These are phyloP conservation scores for Calephelis perditalis DNA, from an alignment of 2,888 invertebrate genomes.

Conservation along the genomic window DNA sequence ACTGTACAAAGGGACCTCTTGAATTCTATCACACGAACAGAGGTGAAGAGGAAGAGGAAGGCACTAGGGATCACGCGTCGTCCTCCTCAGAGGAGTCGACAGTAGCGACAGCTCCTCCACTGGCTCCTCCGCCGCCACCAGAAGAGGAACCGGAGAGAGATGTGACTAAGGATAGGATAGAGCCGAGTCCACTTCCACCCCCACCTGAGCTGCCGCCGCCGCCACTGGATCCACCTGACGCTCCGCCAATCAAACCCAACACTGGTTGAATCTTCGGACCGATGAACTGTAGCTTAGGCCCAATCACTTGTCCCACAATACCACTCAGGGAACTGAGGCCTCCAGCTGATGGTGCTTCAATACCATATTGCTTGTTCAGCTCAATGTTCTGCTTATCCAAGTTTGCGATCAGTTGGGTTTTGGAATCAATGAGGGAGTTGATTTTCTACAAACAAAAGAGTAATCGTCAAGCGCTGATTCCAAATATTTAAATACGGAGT, in stretches of 20 bases:
- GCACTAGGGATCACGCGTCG: conserved; percentile 47
- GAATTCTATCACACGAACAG: conserved; percentile 8
- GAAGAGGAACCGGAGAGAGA: conserved; percentile 69
- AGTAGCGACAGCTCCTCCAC: conserved; percentile 61
- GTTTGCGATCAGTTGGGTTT: conserved; percentile 83
- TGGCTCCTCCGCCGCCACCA: conserved; percentile 45
- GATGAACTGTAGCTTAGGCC: conserved; percentile 83
- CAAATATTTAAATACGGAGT: background rate
- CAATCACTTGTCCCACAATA: conserved; percentile 83
- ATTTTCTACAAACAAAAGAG: conserved; percentile 81
- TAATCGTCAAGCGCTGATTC: background rate
- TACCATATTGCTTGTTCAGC: conserved; percentile 86
- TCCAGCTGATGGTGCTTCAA: conserved; percentile 81
- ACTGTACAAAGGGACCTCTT: conserved; percentile 51
- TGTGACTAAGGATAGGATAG: conserved; percentile 66
- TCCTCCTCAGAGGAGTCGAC: conserved; percentile 69
- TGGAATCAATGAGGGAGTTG: conserved; percentile 88
- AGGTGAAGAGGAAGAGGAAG: conserved; percentile 1
- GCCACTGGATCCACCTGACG: conserved; percentile 76
- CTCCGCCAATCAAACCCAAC: conserved; percentile 74
- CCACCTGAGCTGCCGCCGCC: conserved; percentile 66
- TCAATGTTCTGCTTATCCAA: conserved; percentile 85
- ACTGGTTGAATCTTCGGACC: conserved; percentile 81
- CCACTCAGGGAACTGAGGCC: conserved; percentile 80
- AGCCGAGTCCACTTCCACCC: conserved; percentile 50